phyloP scores from a whole-genome alignment of 2,797 vertebrate genomes.

The Alcedo quadribrachys region DNA sequence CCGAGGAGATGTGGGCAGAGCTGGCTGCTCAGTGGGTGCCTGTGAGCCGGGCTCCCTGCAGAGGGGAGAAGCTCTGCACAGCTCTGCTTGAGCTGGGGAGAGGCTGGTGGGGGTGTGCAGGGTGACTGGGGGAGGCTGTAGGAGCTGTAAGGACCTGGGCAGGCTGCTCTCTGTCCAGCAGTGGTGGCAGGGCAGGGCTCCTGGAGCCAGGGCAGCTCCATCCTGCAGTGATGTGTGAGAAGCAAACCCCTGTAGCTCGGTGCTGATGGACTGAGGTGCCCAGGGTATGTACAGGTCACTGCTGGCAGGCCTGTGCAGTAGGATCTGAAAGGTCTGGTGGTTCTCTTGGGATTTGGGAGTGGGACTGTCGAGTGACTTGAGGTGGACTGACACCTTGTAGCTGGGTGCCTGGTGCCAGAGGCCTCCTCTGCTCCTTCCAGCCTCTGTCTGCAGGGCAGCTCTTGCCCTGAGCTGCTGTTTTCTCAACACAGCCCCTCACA shows the following conservation, averaged over 20 bases:
- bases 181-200: not conserved
- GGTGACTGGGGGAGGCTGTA: not conserved
- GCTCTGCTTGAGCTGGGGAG: not conserved
- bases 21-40: not conserved
- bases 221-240: not conserved
- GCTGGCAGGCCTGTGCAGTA: not conserved
- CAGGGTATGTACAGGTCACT: rapidly evolving
- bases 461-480: not conserved
- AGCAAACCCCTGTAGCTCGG: not conserved
- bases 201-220: not conserved
- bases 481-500: not conserved
- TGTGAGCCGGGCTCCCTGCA: not conserved
- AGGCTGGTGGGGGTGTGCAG: rapidly evolving
- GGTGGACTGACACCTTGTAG: not conserved
- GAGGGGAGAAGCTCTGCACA: not conserved
- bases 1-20: not conserved
- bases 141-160: rapidly evolving
- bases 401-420: not conserved
- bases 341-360: not conserved
- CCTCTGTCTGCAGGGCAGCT: not conserved
- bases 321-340: not conserved
- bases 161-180: not conserved
- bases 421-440: not conserved
- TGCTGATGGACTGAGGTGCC: not conserved
- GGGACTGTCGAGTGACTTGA: not conserved